Evolutionary conservation across 2,888 invertebrate species (phyloP).

Genomic region (Chironomus tentans): DNA sequence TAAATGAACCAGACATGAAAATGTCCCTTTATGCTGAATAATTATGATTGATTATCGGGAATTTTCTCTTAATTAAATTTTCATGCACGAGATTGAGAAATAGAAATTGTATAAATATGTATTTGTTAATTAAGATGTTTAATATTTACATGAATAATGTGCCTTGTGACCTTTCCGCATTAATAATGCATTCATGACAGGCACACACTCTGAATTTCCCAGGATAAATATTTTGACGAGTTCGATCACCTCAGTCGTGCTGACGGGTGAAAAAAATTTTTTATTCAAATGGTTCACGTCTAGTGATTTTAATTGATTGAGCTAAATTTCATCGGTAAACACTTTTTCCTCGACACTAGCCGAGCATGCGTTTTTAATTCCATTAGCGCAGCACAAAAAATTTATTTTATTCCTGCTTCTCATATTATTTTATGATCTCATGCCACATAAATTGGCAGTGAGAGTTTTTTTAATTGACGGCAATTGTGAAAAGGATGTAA

Average conservation of each 20-base stretch:
- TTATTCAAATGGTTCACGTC: neutral
- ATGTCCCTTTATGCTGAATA: neutral
- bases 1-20: no score
- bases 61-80: neutral
- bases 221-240: neutral
- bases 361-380: slow-evolving; percentile 6
- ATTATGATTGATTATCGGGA: neutral
- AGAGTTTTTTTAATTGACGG: slow-evolving; percentile 3
- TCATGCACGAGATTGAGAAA: no score
- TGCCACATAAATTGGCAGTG: slow-evolving; percentile 1
- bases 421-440: neutral
- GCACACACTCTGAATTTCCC: no score
- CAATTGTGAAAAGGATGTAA: slow-evolving; percentile 5
- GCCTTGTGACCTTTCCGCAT: no score
- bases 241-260: neutral
- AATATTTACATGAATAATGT: no score
- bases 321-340: neutral
- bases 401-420: neutral
- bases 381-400: neutral
- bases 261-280: neutral
- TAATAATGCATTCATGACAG: no score
- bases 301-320: slow-evolving; percentile 3
- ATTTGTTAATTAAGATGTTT: no score
- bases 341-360: neutral
- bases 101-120: no score